Evolutionary conservation across 2,113 vertebrate genomes (phyloP).

Genomic region (Platichthys flesus): DNA sequence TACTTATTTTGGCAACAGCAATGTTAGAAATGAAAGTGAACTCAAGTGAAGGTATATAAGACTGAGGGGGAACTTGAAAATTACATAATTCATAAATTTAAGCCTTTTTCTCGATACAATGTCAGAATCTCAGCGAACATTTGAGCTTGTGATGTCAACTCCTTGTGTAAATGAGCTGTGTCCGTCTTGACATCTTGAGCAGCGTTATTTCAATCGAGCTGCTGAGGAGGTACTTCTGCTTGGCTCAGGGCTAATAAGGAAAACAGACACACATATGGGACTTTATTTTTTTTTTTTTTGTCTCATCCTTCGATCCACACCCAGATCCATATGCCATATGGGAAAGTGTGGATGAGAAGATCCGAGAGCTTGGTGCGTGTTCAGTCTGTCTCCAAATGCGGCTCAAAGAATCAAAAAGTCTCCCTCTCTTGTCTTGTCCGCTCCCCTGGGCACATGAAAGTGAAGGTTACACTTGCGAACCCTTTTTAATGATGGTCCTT

Average conservation of each 20-base stretch:
- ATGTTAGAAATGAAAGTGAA: neutral
- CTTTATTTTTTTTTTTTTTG: constrained; percentile 44
- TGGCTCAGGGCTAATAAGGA: constrained; percentile 80
- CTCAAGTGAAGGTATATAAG: too few species aligned
- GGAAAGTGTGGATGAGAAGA: constrained; percentile 79
- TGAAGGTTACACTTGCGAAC: constrained; percentile 77
- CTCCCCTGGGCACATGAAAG: constrained; percentile 78
- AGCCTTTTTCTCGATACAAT: neutral
- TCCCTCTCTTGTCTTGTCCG: constrained; percentile 59
- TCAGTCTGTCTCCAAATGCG: constrained; percentile 69
- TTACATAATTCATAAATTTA: neutral
- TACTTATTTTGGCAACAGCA: neutral
- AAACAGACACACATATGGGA: constrained; percentile 84
- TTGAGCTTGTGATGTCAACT: constrained; percentile 40
- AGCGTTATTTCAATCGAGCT: constrained; percentile 77
- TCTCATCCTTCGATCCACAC: constrained; percentile 72
- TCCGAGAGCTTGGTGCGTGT: constrained; percentile 67
- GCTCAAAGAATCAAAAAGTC: constrained; percentile 67
- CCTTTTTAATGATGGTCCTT: constrained; percentile 64
- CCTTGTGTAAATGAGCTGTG: constrained; percentile 54
- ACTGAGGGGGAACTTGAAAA: neutral
- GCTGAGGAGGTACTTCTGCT: constrained; percentile 78
- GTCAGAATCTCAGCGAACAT: constrained; percentile 28
- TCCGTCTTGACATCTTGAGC: constrained; percentile 68
- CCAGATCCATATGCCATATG: constrained; percentile 84